Conservation (phyloP, 2,888 invertebrate species). For the Trissolcus brochymenae region DNA sequence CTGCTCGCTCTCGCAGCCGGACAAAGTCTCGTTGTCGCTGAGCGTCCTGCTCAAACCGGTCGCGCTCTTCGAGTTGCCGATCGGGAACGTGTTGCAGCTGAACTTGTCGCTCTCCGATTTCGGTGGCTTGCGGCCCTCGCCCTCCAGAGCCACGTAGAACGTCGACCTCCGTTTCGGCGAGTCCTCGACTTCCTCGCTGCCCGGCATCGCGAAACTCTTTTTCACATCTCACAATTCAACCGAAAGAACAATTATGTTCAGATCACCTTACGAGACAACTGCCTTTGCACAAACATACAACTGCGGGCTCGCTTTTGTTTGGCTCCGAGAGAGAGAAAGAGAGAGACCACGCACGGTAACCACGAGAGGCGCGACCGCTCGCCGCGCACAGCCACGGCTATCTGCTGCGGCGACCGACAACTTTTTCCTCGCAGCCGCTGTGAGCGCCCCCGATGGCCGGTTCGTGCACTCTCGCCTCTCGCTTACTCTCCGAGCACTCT, state of each 20-base stretch:
- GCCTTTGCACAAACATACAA: too few species aligned
- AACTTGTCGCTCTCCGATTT: slow-evolving; percentile 77
- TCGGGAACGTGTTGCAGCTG: slow-evolving; percentile 79
- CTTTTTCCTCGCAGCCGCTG: slow-evolving; percentile 59
- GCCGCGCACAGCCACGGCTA: slow-evolving; percentile 70
- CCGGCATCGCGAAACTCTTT: slow-evolving; percentile 24
- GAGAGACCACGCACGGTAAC: slow-evolving; percentile 5
- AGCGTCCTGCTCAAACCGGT: slow-evolving; percentile 68
- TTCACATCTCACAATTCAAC: slow-evolving; percentile 20
- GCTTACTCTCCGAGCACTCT: slow-evolving; percentile 61
- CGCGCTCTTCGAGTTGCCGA: slow-evolving; percentile 65
- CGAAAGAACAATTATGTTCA: too few species aligned
- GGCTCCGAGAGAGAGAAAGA: background rate
- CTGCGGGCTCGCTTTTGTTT: background rate
- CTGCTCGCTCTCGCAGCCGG: slow-evolving; percentile 56
- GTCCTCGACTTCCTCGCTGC: slow-evolving; percentile 60
- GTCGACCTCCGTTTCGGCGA: slow-evolving; percentile 81
- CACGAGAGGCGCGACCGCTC: slow-evolving; percentile 65
- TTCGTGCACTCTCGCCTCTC: slow-evolving; percentile 51
- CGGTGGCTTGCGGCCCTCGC: slow-evolving; percentile 63
- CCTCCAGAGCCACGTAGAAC: slow-evolving; percentile 85
- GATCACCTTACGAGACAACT: too few species aligned
- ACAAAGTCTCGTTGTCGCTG: slow-evolving; percentile 66
- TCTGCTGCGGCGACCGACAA: slow-evolving; percentile 68
- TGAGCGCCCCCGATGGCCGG: slow-evolving; percentile 65